phyloP scores from a whole-genome alignment of 2,797 vertebrate species.

The Onychomys arenicola region DNA sequence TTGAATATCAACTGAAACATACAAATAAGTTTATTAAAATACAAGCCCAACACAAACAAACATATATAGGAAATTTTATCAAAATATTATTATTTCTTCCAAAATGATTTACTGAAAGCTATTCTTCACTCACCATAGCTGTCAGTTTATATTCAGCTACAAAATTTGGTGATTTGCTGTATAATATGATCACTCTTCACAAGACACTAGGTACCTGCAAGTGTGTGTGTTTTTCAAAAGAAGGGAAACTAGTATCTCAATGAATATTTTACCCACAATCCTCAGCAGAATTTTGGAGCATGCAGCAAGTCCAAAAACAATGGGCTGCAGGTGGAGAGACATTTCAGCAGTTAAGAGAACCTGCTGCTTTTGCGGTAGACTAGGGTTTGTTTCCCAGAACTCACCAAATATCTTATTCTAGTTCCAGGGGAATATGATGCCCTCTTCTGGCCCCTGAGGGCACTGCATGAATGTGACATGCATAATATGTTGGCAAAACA shows the following conservation, averaged over 20 bases:
- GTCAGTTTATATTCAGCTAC: neutral
- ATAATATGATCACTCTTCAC: neutral
- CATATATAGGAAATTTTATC: neutral
- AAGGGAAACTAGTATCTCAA: neutral
- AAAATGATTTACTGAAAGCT: neutral
- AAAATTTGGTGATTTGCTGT: neutral
- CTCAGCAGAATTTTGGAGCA: neutral
- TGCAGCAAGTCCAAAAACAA: neutral
- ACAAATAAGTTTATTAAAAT: constrained; percentile 31
- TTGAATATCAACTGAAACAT: neutral
- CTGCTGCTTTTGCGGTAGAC: neutral
- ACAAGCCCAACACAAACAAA: neutral
- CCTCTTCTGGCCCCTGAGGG: neutral
- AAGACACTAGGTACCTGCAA: neutral
- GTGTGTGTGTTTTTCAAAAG: neutral
- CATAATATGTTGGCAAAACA: neutral
- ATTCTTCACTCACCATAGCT: neutral
- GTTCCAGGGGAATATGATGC: neutral
- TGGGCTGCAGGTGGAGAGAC: neutral
- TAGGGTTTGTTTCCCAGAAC: neutral
- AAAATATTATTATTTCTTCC: neutral
- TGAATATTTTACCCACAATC: neutral
- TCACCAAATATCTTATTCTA: neutral
- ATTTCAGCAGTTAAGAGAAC: neutral
- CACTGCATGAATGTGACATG: neutral